phyloP scores from a whole-genome alignment of 2,113 vertebrate genomes.

The Tonatia bakeri region DNA sequence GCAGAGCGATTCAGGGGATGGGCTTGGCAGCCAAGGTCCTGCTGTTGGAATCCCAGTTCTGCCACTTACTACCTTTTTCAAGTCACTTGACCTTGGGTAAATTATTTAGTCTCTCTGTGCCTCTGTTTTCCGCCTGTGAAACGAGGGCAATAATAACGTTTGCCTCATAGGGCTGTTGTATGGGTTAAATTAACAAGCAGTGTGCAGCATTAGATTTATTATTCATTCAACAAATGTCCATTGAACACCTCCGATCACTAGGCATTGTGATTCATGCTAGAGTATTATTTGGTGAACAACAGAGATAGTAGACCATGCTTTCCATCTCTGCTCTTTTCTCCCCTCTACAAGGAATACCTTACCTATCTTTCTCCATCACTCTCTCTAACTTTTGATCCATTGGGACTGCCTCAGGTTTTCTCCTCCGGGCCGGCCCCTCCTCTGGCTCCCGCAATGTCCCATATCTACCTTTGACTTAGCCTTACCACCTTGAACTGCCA shows the following conservation, averaged over 20 bases:
- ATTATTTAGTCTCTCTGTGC: background rate
- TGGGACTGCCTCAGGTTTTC: background rate
- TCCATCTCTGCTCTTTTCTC: background rate
- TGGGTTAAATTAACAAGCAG: background rate
- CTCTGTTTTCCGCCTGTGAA: background rate
- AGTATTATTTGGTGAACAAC: fast-evolving
- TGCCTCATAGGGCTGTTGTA: background rate
- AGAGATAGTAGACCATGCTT: background rate
- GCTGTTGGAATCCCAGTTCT: background rate
- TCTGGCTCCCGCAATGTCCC: no score
- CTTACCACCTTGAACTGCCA: background rate
- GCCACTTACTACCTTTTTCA: background rate
- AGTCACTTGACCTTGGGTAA: background rate
- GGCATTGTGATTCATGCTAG: background rate
- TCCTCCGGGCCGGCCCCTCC: background rate
- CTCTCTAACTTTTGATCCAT: background rate
- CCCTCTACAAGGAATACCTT: background rate
- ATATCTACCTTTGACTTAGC: background rate
- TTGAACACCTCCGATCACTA: background rate
- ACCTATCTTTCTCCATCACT: background rate
- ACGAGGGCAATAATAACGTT: background rate
- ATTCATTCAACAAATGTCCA: background rate
- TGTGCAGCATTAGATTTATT: background rate
- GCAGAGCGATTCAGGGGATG: background rate
- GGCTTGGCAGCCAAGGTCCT: background rate